These are phyloP conservation scores for Poecilia latipinna DNA, from an alignment of 2,113 vertebrate genomes.

Conservation along the genomic window DNA sequence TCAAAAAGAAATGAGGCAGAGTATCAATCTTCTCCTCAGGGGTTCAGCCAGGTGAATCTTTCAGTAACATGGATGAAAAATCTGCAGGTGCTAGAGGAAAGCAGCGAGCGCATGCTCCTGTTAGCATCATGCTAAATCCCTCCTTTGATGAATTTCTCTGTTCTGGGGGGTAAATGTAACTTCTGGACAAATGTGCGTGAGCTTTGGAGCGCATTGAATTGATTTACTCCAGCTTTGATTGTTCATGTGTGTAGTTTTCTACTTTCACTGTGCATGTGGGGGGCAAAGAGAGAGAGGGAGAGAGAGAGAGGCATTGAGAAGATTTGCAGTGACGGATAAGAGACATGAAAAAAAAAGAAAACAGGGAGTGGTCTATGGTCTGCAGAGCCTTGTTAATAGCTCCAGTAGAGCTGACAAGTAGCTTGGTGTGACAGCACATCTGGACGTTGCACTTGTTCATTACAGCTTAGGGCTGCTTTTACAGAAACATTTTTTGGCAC, in stretches of 20 bases:
- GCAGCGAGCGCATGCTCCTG: constrained; percentile 14
- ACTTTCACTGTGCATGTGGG: constrained; percentile 36
- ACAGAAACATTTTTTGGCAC: constrained; percentile 22
- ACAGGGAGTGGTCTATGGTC: constrained; percentile 33
- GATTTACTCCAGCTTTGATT: constrained; percentile 42
- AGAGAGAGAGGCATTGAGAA: background rate
- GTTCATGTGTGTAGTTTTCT: constrained; percentile 38
- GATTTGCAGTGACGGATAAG: constrained; percentile 25
- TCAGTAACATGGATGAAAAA: constrained; percentile 19
- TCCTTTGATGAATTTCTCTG: constrained; percentile 29
- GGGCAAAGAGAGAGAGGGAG: background rate
- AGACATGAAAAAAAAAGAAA: constrained; percentile 10
- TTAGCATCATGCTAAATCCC: constrained; percentile 24
- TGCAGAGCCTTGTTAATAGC: constrained; percentile 60
- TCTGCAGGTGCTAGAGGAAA: constrained; percentile 28
- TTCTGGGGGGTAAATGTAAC: constrained; percentile 3
- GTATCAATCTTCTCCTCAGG: constrained; percentile 7
- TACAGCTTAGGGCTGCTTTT: constrained; percentile 33
- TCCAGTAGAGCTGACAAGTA: constrained; percentile 56
- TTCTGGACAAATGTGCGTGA: background rate
- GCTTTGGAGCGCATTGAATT: background rate
- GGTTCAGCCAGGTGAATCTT: background rate
- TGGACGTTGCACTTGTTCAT: constrained; percentile 61
- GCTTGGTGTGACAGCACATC: constrained; percentile 64
- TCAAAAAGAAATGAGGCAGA: background rate